Conservation (phyloP, 2,888 invertebrate genomes). For the Sesia apiformis region DNA sequence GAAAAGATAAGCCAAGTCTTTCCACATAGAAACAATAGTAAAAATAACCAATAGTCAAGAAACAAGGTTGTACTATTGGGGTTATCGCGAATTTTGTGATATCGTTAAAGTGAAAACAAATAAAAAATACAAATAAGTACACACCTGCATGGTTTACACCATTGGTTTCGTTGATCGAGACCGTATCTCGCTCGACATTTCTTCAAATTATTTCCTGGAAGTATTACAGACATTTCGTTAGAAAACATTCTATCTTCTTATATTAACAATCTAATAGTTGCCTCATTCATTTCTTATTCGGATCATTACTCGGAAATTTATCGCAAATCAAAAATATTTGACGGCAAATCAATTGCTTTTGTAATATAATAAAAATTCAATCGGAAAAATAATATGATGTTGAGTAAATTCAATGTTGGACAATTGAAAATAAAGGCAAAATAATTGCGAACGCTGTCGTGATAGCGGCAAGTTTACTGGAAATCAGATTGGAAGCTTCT, state of each 20-base stretch:
- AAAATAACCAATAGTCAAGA: constrained; percentile 25
- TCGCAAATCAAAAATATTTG: constrained; percentile 16
- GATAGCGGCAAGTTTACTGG: constrained; percentile 20
- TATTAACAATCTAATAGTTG: constrained; percentile 1
- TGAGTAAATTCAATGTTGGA: constrained; percentile 17
- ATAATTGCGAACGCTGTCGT: constrained; percentile 11
- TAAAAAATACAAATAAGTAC: constrained; percentile 30
- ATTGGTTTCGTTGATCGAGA: constrained; percentile 97
- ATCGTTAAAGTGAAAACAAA: constrained; percentile 41
- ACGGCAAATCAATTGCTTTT: constrained; percentile 1
- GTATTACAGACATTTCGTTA: constrained; percentile 24
- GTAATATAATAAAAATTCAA: neutral
- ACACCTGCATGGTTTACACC: constrained; percentile 99
- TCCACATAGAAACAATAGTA: constrained; percentile 83
- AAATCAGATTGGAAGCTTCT: constrained; percentile 58
- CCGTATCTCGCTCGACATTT: constrained; percentile 99
- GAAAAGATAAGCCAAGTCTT: constrained; percentile 79
- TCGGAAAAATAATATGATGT: constrained; percentile 19
- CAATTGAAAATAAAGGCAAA: neutral
- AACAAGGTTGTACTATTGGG: constrained; percentile 7
- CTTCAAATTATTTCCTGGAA: constrained; percentile 96
- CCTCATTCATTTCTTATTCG: neutral
- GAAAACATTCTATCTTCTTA: constrained; percentile 8
- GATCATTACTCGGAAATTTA: neutral
- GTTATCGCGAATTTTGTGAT: constrained; percentile 2